Evolutionary conservation across 1,140 invertebrate species (phyloP), one percentile per base, ranked within the genome.

Genomic region (Drosophila ironensis): DNA sequence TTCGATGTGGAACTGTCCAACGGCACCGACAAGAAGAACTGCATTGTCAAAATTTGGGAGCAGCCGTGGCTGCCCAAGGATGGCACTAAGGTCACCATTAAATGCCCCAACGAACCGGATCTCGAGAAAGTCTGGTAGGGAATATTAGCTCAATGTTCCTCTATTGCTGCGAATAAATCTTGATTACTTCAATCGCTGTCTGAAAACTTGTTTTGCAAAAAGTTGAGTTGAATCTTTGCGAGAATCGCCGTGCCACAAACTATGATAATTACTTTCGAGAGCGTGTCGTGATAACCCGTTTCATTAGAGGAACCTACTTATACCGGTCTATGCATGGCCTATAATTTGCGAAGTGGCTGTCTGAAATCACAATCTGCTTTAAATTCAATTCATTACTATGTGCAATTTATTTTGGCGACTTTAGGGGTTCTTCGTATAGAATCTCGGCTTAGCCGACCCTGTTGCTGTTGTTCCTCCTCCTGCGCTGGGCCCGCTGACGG

Each of bases 401-500:
- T n/a, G 28, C 11, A 11, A 11, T 33, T 33, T 1, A 11, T 33
- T 14, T 17, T 7, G 5, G 1, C 9, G 11, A 28, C n/a, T 4
- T 33, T n/a, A n/a, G 4, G n/a, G 2, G 3, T 33, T 33, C 5
- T 16, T 37, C 14, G 5, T 11, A 25, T 25, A 8, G 0, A 4
- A 2, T 7, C 3, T 2, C 1, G 1, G 8, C 6, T 30, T 9
- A 59, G 11, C 35, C 35, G 35, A n/a, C 22, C n/a, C 35, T 25
- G 35, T 41, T 51, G 12, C 9, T 54, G n/a, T 24, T 37, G 33
- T 17, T 37, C 12, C 14, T 17, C 33, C 33, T 68, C 17, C 27
- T 64, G 11, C 61, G 61, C 17, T 38, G 28, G 14, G 28, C n/a
- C 12, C 50, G 44, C 17, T 44, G 57, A 8, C 51, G 51, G 8